Evolutionary conservation across 2,797 vertebrate species (phyloP), one percentile per base, ranked within the genome.

Genomic region (Cottoperca gobio): DNA sequence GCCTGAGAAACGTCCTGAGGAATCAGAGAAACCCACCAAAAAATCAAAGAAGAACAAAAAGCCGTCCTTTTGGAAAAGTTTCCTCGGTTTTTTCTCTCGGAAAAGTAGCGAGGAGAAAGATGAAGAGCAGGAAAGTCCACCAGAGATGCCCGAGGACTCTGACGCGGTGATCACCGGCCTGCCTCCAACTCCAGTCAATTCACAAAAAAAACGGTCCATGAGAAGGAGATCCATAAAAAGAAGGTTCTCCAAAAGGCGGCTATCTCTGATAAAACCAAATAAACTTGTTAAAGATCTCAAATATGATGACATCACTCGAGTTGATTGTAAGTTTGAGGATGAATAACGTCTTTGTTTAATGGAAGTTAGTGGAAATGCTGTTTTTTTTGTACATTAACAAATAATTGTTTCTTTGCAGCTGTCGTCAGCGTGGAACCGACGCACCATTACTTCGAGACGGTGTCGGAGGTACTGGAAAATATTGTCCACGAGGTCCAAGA

Each of bases 401-500:
- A 48, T 3, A 17, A 14, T 55, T 8, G 7, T 76, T 80, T 11
- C 0, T 60, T 63, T 79, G 62, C 72, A 83, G 94, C 79, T 45
- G 84, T 92, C 3, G 24, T 88, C 48, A 91, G 82, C 2, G 92
- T 95, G 5, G 88, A 91, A 57, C 81, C 92, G 0, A 94, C 87
- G 0, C 80, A 90, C 0, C 81, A 81, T 0, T 97, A 94, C 86
- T 97, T 95, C 48, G 82, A 95, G 0, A 94, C 83, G 5, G 91
- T 96, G 49, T 92, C 96, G 0, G 91, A 95, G 46, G 96, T 96
- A 87, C 84, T 95, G 1, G 90, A 95, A 49, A 92, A 82, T 84
- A 95, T 96, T 1, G 91, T 96, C 39, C 91, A 94, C 10, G 95
- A 96, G 80, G 92, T 95, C 1, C 89, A 94, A 86, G 89, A 83